Evolutionary conservation across 1,140 invertebrate genomes (phyloP), one percentile per base, ranked within the genome.

Genomic region (Pomacea maculata): DNA sequence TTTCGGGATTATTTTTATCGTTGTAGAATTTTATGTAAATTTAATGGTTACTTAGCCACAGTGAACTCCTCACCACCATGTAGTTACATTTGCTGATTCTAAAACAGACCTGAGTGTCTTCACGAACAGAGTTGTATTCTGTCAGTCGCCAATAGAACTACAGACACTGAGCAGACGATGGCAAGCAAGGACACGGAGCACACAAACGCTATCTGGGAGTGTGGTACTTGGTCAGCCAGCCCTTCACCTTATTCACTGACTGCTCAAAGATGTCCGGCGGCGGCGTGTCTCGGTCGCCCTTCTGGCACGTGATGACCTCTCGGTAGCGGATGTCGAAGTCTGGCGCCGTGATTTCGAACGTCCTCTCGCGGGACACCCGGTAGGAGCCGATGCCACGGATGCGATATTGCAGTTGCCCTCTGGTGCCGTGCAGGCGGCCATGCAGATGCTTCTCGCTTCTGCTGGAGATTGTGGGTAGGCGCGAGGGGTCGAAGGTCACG

Each of bases 251-350:
- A 17, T 78, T 72, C 45, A 83, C 80, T 19, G 85, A 82, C 68
- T 83, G 68, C 52, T 85, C 84, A 9, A 79, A 71, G 55, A 86
- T 83, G 15, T 87, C 86, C 14, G 84, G 80, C 14, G 86, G 83
- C 0, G 85, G 85, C 0, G 84, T 83, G 19, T 83, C 83, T 9
- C 81, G 55, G 77, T 85, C 83, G 3, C 79, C 71, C 25, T 76
- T 81, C 34, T 86, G 83, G 21, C 81, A 80, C 3, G 83, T 76
- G 15, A 84, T 83, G 11, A 86, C 81, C 54, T 86, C 85, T 67
- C 83, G 85, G 78, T 84, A 87, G 7, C 86, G 80, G 34, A 87
- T 86, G 76, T 87, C 86, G 79, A 83, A 87, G 45, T 85, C 85
- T 9, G 85, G 83, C 5, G 85, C 83, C 15, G 86, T 87, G 67